Evolutionary conservation across 2,888 invertebrate genomes (phyloP).

Genomic region (Thumatha senex): DNA sequence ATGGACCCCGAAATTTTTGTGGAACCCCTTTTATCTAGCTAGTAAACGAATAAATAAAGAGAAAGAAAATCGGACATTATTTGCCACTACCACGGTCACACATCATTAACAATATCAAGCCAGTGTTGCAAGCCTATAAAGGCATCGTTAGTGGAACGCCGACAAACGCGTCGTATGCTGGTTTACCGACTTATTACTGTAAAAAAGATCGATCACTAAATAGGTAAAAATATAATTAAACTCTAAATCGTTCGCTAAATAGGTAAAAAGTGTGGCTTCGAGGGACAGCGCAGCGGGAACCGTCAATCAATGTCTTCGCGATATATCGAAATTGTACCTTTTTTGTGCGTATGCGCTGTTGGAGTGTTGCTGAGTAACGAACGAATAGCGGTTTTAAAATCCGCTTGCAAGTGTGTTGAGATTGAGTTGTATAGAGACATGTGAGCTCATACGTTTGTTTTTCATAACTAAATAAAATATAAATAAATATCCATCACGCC

Average conservation of each 20-base stretch:
- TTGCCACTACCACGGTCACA: no score
- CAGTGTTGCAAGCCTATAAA: no score
- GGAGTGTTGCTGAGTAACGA: conserved; percentile 8
- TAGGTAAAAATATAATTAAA: conserved; percentile 38
- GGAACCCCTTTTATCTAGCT: no score
- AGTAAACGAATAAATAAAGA: no score
- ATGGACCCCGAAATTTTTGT: no score
- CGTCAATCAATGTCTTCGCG: conserved; percentile 60
- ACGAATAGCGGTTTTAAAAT: conserved; percentile 15
- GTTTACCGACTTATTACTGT: not conserved
- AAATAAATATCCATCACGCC: no score
- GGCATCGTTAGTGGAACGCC: not conserved
- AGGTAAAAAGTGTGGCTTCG: conserved; percentile 52
- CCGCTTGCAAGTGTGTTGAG: not conserved
- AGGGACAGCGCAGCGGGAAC: conserved; percentile 51
- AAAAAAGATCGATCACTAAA: conserved; percentile 2
- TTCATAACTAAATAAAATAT: no score
- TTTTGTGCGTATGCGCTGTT: conserved; percentile 38
- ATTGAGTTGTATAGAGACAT: not conserved
- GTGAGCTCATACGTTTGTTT: no score
- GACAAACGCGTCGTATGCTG: not conserved
- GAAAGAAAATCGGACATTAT: no score
- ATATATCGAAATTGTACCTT: conserved; percentile 51
- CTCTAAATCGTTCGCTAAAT: conserved; percentile 47
- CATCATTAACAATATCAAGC: no score